Base-by-base conservation (phyloP, 2,113 vertebrate species). In the Clarias batrachus region DNA sequence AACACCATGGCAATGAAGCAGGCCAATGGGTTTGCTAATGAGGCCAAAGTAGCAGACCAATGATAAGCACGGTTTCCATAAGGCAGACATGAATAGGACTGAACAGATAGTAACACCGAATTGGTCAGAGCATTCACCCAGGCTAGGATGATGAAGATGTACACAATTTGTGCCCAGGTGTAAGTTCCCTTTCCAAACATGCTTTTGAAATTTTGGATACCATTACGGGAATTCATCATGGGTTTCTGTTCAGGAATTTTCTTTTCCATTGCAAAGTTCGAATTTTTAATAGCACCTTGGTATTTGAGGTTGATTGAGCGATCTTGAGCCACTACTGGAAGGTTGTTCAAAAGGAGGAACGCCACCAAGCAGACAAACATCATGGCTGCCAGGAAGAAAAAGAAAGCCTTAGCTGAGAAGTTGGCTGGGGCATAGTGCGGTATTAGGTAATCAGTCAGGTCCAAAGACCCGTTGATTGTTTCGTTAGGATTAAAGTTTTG, bases 81-180 rank as follows among this genome's bases (percentile, higher is more conserved):
- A 0, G 96, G 96, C 87, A 96, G 83, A 84, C 96, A 96, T 0
- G 96, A 95, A 91, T 96, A 97, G 23, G 96, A 95, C 93, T 97
- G 96, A 60, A 97, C 93, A 0, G 96, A 94, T 0, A 96, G 96
- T 0, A 97, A 91, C n/a, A 94, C 93, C 5, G 91, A 93, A 30
- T 97, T 96, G 87, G 93, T 95, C 88, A 97, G 91, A 10, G 93
- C 94, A 2, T 95, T 96, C 0, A 83, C 91, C 96, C 96, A 97
- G 56, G 86, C 93, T 86, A 96, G 90, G 52, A 94, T 76, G n/a
- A 78, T 84, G 30, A 96, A 96, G 91, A 97, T 94, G 82, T 92
- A 95, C 8, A 93, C 33, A 81, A 92, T 89, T 90, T 96, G 91
- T 30, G 68, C 48, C 92, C 90, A 87, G 79, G 93, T 94, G 92